Evolutionary conservation across 2,797 vertebrate species (phyloP).

Genomic region (Spizella passerina): DNA sequence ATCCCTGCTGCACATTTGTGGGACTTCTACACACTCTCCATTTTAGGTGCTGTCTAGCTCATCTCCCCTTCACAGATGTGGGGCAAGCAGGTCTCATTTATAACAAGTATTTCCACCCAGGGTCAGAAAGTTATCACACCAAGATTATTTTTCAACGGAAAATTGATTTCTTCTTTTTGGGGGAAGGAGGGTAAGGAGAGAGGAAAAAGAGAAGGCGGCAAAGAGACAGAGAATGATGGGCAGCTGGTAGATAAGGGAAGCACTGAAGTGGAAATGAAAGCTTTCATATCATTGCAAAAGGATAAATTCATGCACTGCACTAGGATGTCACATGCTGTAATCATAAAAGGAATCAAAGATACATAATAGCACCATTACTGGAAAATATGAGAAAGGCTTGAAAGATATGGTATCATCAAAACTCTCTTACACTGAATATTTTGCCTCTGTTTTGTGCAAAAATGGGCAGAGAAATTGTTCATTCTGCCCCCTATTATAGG

Average conservation of each 20-base stretch:
- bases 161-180: not conserved
- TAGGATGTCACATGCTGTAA: conserved; percentile 31
- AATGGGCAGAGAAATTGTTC: conserved; percentile 3
- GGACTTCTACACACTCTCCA: not conserved
- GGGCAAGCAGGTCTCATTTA: not conserved
- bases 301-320: conserved; percentile 21
- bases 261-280: conserved; percentile 47
- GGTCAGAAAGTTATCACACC: not conserved
- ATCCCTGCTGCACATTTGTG: not conserved
- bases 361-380: conserved; percentile 7
- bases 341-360: conserved; percentile 49
- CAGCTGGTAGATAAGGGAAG: conserved; percentile 36
- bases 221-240: conserved; percentile 6
- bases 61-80: not conserved
- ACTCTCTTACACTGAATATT: conserved; percentile 15
- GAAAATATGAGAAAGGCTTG: conserved; percentile 13
- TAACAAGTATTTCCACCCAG: not conserved
- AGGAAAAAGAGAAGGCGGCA: not conserved
- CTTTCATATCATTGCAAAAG: conserved; percentile 19
- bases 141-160: not conserved
- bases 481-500: not conserved
- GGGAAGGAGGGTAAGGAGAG: not conserved
- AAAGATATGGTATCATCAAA: conserved; percentile 34
- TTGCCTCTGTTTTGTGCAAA: conserved; percentile 36
- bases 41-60: not conserved